phyloP scores from a whole-genome alignment of 2,113 vertebrate species.

The Sander lucioperca region DNA sequence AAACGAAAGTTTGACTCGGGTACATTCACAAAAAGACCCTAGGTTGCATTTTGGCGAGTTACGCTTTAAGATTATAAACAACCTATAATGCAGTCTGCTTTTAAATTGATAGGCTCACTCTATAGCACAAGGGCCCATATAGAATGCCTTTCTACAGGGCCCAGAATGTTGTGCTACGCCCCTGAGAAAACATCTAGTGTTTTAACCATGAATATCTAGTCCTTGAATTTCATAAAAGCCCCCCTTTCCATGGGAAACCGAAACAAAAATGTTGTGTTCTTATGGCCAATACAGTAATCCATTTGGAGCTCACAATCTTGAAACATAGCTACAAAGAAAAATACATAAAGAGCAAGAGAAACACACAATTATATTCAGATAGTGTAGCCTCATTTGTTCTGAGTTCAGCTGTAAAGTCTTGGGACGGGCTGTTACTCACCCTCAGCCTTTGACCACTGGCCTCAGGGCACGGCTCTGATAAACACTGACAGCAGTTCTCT shows the following conservation, averaged over 20 bases:
- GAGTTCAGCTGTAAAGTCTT: constrained; percentile 28
- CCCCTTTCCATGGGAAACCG: neutral
- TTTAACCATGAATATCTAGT: neutral
- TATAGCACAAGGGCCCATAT: neutral
- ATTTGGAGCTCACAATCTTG: neutral
- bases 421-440: constrained; percentile 55
- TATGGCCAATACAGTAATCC: neutral
- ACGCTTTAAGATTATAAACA: neutral
- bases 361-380: neutral
- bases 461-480: constrained; percentile 40
- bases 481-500: constrained; percentile 21
- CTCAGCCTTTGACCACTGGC: constrained; percentile 50
- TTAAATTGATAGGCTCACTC: neutral
- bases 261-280: neutral
- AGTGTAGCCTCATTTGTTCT: neutral
- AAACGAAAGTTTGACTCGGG: no score
- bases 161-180: no score
- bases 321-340: neutral
- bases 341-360: neutral
- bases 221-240: neutral
- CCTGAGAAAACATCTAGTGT: neutral
- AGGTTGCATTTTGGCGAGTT: no score
- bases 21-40: no score
- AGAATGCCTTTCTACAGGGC: no score
- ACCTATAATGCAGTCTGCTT: neutral